Base-by-base conservation (phyloP, 2,888 invertebrate genomes). In the Luffia ferchaultella region DNA sequence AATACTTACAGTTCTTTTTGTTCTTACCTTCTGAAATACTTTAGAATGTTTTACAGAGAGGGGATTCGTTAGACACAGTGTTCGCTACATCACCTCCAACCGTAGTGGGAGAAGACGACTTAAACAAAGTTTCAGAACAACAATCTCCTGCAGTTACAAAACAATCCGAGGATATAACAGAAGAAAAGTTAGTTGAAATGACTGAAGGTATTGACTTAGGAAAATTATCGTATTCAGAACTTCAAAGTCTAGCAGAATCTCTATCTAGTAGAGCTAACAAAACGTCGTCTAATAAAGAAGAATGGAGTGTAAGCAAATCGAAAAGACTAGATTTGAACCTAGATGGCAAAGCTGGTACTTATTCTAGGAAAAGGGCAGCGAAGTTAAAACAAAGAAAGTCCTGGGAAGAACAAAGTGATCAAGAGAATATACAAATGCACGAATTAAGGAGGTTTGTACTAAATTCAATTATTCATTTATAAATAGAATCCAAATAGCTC, bases 391-490 rank as follows among this genome's bases (percentile, higher is more conserved):
- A 86, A 53, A 78, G 85, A 41, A 83, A 86, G 55, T 90, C 90
- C 2, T 91, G 91, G 91, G 90, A 92, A 56, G 90, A 90, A 55
- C 88, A 89, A 54, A 89, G 89, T 52, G 88, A 89, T 58, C 89
- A 89, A 57, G 92, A 91, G 59, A 87, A 86, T 16, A 79, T 89
- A 62, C 90, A 91, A 60, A 76, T 90, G 61, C 87, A 89, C 58
- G 90, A 90, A 57, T 71, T 91, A 18, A 88, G 89, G 2, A 70
- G 84, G 84, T 79, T 61, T 55, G 40, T 44, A 5, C 20, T n/a
- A n/a, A 15, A 7, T 42, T 48, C 40, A 30, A 7, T 7, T 30
- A 30, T 30, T 30, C 30, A 30, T 7, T 30, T 30, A 12, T 12
- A 30, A 30, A n/a, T n/a, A n/a, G n/a, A n/a, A n/a, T n/a, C n/a